Evolutionary conservation across 2,888 invertebrate species (phyloP).

Genomic region (Synanthedon andrenaeformis): DNA sequence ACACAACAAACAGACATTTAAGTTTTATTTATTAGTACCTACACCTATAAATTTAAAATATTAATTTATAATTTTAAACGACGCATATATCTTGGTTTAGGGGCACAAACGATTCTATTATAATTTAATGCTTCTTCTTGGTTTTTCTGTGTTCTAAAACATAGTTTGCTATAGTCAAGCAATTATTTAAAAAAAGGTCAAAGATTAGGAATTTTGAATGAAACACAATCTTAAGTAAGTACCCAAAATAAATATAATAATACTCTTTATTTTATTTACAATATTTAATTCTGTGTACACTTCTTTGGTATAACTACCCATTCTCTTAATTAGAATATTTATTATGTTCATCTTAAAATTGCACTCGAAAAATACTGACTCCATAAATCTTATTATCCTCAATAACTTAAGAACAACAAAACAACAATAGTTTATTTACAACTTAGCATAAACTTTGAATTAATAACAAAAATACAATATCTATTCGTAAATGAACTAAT

Average conservation of each 20-base stretch:
- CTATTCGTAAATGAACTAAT: slow-evolving; percentile 3
- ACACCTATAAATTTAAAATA: too few relatives aligned
- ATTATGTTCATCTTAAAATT: slow-evolving; percentile 33
- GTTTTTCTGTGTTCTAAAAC: too few relatives aligned
- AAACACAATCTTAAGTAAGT: slow-evolving; percentile 1
- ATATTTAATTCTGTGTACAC: slow-evolving; percentile 48
- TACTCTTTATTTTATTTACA: slow-evolving; percentile 47
- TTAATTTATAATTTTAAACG: too few relatives aligned
- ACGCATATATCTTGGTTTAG: too few relatives aligned
- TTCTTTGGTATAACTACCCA: slow-evolving; percentile 64
- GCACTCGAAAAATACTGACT: slow-evolving; percentile 58
- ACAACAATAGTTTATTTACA: slow-evolving; percentile 33
- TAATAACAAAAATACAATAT: slow-evolving; percentile 18
- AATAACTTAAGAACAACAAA: slow-evolving; percentile 27
- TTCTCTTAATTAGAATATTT: slow-evolving; percentile 19
- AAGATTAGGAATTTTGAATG: not conserved
- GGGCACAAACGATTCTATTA: too few relatives aligned
- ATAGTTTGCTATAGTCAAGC: too few relatives aligned
- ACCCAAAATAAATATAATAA: slow-evolving; percentile 29
- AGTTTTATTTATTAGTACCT: too few relatives aligned
- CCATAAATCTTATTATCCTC: slow-evolving; percentile 11
- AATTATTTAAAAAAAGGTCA: too few relatives aligned
- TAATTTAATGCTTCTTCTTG: too few relatives aligned
- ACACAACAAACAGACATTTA: too few relatives aligned
- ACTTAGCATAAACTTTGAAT: slow-evolving; percentile 25